Conservation (phyloP, 2,888 invertebrate genomes). For the Meliscaeva auricollis region DNA sequence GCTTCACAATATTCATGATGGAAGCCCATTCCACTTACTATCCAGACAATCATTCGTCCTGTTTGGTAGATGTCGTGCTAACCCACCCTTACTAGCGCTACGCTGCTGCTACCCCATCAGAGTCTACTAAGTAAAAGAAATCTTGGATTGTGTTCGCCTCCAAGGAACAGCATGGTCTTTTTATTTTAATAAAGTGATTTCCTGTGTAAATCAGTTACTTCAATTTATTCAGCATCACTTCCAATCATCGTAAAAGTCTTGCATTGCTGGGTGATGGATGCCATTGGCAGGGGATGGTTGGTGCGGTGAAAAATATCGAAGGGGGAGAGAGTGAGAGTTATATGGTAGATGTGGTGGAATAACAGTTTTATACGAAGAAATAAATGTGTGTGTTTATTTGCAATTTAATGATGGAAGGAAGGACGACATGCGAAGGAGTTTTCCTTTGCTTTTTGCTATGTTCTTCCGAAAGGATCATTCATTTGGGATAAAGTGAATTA, state of each 20-base stretch:
- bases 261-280: constrained; percentile 10
- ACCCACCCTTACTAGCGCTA: too few species aligned
- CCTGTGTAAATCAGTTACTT: constrained; percentile 75
- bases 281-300: background rate
- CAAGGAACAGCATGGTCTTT: constrained; percentile 57
- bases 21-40: constrained; percentile 15
- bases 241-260: constrained; percentile 72
- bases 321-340: background rate
- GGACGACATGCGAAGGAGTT: background rate
- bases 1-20: constrained; percentile 8
- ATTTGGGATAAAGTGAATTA: constrained; percentile 68
- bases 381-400: constrained; percentile 59
- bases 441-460: background rate
- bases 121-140: constrained; percentile 12
- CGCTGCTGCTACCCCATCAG: background rate
- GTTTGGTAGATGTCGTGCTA: constrained; percentile 32
- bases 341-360: constrained; percentile 9
- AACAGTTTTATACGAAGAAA: constrained; percentile 28
- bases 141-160: constrained; percentile 46
- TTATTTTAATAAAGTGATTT: constrained; percentile 76
- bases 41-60: constrained; percentile 49
- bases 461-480: constrained; percentile 63
- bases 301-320: background rate
- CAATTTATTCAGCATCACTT: constrained; percentile 73
- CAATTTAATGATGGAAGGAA: constrained; percentile 51